Conservation (phyloP, 2,113 vertebrate species). For the Lepisosteus osseus region DNA sequence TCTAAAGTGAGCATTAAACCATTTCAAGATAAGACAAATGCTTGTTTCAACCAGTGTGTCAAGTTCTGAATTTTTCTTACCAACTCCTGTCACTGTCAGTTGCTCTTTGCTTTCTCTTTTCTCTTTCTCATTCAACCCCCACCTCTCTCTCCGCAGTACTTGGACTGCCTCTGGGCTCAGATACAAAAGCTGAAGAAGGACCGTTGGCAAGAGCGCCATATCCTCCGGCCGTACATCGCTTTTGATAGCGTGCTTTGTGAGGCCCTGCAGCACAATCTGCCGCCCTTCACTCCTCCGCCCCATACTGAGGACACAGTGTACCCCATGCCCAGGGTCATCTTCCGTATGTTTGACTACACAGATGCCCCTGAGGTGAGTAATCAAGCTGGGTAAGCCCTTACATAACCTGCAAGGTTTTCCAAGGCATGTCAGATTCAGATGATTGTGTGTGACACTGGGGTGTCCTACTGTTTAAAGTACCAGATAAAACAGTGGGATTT, state of each 20-base stretch:
- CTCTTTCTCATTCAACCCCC: background rate
- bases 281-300: constrained; percentile 91
- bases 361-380: constrained; percentile 86
- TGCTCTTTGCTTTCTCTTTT: background rate
- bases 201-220: constrained; percentile 94
- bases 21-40: too few species aligned
- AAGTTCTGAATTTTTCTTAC: too few species aligned
- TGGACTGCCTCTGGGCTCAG: constrained; percentile 98
- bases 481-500: too few species aligned
- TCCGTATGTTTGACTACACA: constrained; percentile 98
- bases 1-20: too few species aligned
- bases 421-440: background rate
- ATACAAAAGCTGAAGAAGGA: constrained; percentile 96
- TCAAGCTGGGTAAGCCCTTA: too few species aligned
- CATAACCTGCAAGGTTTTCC: too few species aligned
- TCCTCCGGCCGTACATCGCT: constrained; percentile 92
- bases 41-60: too few species aligned
- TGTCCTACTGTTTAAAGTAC: too few species aligned
- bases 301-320: constrained; percentile 86
- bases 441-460: background rate
- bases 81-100: background rate
- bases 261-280: constrained; percentile 94
- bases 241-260: constrained; percentile 97
- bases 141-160: constrained; percentile 66
- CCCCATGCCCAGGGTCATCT: constrained; percentile 87